phyloP scores from a whole-genome alignment of 2,113 vertebrate genomes.

The Heptranchias perlo region DNA sequence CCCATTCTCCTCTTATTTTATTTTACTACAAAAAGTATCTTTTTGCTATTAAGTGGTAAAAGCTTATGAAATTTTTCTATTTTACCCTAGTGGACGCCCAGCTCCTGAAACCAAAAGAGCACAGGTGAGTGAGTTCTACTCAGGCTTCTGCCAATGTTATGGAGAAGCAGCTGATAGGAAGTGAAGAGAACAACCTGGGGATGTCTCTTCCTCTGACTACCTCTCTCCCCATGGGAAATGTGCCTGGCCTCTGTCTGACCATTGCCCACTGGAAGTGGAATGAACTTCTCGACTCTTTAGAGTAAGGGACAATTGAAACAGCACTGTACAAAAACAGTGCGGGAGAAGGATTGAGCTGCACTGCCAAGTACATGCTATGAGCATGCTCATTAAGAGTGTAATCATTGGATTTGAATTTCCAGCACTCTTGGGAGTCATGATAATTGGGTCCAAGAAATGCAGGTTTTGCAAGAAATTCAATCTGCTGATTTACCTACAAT shows the following conservation, averaged over 20 bases:
- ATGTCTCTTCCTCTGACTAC: not conserved
- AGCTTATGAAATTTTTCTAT: not conserved
- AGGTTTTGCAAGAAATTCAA: not conserved
- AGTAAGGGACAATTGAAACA: not conserved
- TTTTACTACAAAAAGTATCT: not conserved
- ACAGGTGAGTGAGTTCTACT: not conserved
- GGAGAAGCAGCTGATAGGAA: not conserved
- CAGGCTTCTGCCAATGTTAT: not conserved
- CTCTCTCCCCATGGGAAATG: not conserved
- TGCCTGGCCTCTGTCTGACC: not conserved
- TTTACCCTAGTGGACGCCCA: not conserved
- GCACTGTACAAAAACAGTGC: not conserved
- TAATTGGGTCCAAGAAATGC: not conserved
- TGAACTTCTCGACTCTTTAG: not conserved
- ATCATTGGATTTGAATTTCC: not conserved
- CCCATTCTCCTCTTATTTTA: not conserved
- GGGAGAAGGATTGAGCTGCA: not conserved
- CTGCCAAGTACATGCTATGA: not conserved
- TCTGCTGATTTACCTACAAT: not conserved
- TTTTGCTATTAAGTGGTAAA: not conserved
- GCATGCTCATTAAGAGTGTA: not conserved
- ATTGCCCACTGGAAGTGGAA: not conserved
- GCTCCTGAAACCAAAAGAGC: not conserved
- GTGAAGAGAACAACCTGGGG: not conserved
- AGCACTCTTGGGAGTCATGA: not conserved